phyloP scores from a whole-genome alignment of 2,888 invertebrate species.

The Plemyria rubiginata region DNA sequence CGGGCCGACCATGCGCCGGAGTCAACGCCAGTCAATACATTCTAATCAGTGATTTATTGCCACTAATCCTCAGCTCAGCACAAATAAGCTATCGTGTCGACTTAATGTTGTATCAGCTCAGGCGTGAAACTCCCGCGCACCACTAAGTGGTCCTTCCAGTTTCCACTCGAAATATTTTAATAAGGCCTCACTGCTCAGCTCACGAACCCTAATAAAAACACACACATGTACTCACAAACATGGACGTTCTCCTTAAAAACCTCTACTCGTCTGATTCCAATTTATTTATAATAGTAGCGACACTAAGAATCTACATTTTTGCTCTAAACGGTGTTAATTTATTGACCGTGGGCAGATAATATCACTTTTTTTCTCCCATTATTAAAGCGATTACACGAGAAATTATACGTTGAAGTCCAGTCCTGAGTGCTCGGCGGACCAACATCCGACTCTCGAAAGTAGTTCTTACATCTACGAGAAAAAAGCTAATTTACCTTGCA shows the following conservation, averaged over 20 bases:
- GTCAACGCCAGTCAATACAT: slow-evolving; percentile 83
- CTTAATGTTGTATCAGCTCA: slow-evolving; percentile 84
- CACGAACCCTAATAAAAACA: slow-evolving; percentile 84
- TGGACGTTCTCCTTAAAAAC: slow-evolving; percentile 68
- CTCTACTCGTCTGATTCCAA: slow-evolving; percentile 64
- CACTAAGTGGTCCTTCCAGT: slow-evolving; percentile 85
- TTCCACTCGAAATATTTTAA: slow-evolving; percentile 85
- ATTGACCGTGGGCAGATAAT: slow-evolving; percentile 85
- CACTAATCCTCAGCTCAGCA: slow-evolving; percentile 83
- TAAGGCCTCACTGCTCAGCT: slow-evolving; percentile 83
- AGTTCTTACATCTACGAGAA: slow-evolving; percentile 45
- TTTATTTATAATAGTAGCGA: slow-evolving; percentile 84
- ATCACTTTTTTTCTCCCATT: slow-evolving; percentile 83
- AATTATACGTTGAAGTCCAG: slow-evolving; percentile 81
- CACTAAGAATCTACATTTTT: slow-evolving; percentile 84
- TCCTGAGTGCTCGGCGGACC: slow-evolving; percentile 65
- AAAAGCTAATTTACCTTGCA: slow-evolving; percentile 52
- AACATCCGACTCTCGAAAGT: slow-evolving; percentile 41
- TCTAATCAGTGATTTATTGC: slow-evolving; percentile 85
- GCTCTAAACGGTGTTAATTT: slow-evolving; percentile 85
- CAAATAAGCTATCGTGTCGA: slow-evolving; percentile 85
- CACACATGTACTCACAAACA: slow-evolving; percentile 69
- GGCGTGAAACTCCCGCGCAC: slow-evolving; percentile 85
- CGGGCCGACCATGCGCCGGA: slow-evolving; percentile 69
- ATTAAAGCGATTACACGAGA: slow-evolving; percentile 84